Percentiles rank a stretch among this genome's conserved stretches.
Evolutionary conservation across 2,888 invertebrate genomes (phyloP).

Genomic region (Agriopis marginaria): DNA sequence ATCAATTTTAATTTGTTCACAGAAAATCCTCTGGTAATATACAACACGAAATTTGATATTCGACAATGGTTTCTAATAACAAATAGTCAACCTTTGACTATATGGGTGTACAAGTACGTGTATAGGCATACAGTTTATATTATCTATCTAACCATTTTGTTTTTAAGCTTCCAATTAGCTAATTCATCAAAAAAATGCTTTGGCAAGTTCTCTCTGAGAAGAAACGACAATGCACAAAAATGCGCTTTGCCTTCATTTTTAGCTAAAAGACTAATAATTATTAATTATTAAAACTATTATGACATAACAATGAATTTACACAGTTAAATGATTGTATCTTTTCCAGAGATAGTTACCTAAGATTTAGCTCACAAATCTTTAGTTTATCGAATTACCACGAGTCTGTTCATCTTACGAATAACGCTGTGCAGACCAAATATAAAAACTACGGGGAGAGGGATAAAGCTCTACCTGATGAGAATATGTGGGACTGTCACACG

Average conservation of each 20-base stretch:
- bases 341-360: constrained; percentile 93
- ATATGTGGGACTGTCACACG: constrained; percentile 97
- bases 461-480: constrained; percentile 93
- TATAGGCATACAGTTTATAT: not conserved
- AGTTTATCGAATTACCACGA: constrained; percentile 95
- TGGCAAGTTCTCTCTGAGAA: too few species aligned
- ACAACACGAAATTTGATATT: constrained; percentile 97
- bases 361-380: constrained; percentile 97
- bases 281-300: too few species aligned
- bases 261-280: too few species aligned
- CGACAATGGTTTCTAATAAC: constrained; percentile 98
- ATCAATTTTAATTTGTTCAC: constrained; percentile 57
- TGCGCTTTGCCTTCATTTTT: too few species aligned
- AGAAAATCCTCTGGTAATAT: constrained; percentile 95
- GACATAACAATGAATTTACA: too few species aligned
- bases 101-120: constrained; percentile 96
- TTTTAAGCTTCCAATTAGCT: too few species aligned
- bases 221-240: too few species aligned
- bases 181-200: too few species aligned
- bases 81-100: constrained; percentile 94
- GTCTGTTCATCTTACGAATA: constrained; percentile 96
- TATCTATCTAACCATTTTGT: not conserved
- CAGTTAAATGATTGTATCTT: constrained; percentile 17
- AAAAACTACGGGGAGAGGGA: constrained; percentile 89
- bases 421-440: constrained; percentile 96